These are phyloP conservation scores for Oryzias javanicus DNA, from an alignment of 2,113 vertebrate species.

Conservation along the genomic window DNA sequence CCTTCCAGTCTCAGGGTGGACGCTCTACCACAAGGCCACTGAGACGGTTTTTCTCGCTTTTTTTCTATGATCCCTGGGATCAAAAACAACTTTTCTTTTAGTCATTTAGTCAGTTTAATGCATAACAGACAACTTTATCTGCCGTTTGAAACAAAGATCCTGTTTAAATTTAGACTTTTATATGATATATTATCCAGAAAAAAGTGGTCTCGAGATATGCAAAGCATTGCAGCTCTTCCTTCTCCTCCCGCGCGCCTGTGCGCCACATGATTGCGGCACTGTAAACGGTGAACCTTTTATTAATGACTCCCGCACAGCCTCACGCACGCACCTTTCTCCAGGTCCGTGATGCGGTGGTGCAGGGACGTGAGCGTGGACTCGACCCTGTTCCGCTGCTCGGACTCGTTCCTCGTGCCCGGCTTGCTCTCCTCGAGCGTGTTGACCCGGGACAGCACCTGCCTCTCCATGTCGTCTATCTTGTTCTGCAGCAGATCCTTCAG, in stretches of 20 bases:
- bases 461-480: conserved; percentile 96
- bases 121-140: conserved; percentile 25
- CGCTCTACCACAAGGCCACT: too few relatives aligned
- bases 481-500: conserved; percentile 94
- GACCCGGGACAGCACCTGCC: conserved; percentile 93
- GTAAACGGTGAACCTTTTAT: not conserved
- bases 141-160: conserved; percentile 1
- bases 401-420: conserved; percentile 81
- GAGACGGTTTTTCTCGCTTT: too few relatives aligned
- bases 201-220: conserved; percentile 64
- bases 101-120: conserved; percentile 9
- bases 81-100: not conserved
- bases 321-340: conserved; percentile 92
- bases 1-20: too few relatives aligned
- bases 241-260: conserved; percentile 27
- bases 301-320: not conserved
- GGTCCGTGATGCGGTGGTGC: conserved; percentile 93
- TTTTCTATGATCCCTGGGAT: too few relatives aligned
- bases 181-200: not conserved
- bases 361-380: conserved; percentile 92
- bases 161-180: not conserved
- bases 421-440: conserved; percentile 91
- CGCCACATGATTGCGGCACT: conserved; percentile 61
- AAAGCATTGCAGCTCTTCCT: conserved; percentile 73
- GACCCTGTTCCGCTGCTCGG: conserved; percentile 88